Base-by-base conservation (phyloP, 2,888 invertebrate species). In the Drosophila niveifrons region DNA sequence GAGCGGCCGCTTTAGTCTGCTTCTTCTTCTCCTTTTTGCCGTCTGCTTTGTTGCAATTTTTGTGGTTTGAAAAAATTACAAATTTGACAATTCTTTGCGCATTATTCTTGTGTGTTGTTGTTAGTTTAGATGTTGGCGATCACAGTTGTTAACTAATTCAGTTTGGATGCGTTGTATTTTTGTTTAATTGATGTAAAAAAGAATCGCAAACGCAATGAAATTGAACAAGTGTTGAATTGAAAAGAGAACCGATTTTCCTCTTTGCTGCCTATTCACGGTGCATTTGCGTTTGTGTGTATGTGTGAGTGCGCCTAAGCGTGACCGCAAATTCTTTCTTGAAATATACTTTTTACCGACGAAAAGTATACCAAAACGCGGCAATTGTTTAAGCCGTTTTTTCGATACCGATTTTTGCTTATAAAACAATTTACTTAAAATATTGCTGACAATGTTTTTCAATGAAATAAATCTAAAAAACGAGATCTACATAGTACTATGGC, bases 181-280 rank as follows among this genome's bases (percentile, higher is more conserved):
- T 76, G 72, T 81, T 85, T 86, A 76, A 81, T 90, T 87, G 77
- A 72, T 83, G 82, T 88, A 88, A 80, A 90, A 90, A 90, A 89
- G 81, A 81, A 89, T 82, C 89, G 83, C 88, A 89, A 88, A 86
- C 89, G 88, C 88, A 85, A 89, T 86, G 80, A 90, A 90, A 91
- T 91, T 91, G 88, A 90, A 91, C 91, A 91, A 91, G 90, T 91
- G 88, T 89, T 89, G 90, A 88, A 83, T 89, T 84, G 75, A 82
- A 75, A 90, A 89, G 82, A 90, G 89, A 90, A 90, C 83, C 80
- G 74, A 82, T 84, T 71, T 82, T 84, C 75, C 77, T 70, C 73
- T 82, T 82, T 70, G 68, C 76, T 70, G 78, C 81, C 84, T 80
- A 85, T 87, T 82, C 78, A 67, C 65, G 71, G 61, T 82, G 74